Percentiles rank a stretch among this genome's conserved stretches.
phyloP scores from a whole-genome alignment of 2,113 vertebrate species.

The Tamias sibiricus region DNA sequence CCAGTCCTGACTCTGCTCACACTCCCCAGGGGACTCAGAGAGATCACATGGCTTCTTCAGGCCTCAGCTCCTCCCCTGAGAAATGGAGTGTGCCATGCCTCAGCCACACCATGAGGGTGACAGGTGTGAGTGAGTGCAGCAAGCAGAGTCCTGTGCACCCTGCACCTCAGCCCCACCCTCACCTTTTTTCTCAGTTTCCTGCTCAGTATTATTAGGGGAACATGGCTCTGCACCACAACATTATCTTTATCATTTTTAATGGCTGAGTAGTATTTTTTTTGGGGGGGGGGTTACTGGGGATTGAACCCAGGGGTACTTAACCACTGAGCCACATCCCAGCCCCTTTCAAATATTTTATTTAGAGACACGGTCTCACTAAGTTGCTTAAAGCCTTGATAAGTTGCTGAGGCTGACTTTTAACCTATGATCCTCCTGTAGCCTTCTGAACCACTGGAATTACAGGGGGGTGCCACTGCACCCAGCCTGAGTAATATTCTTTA shows the following conservation, averaged over 20 bases:
- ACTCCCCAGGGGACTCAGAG: too few species aligned
- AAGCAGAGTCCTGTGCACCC: not conserved
- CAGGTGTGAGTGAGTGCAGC: rapidly evolving
- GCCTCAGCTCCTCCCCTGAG: not conserved
- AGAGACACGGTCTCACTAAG: too few species aligned
- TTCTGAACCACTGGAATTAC: too few species aligned
- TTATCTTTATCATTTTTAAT: not conserved
- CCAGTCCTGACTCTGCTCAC: not conserved
- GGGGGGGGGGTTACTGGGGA: too few species aligned
- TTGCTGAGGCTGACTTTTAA: too few species aligned
- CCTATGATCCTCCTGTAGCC: too few species aligned
- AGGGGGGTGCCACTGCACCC: too few species aligned
- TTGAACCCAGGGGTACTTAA: too few species aligned
- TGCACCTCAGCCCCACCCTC: not conserved
- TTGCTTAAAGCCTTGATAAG: too few species aligned
- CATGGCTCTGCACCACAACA: rapidly evolving
- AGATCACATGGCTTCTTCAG: not conserved
- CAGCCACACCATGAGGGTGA: rapidly evolving
- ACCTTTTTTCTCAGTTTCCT: not conserved
- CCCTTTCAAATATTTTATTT: too few species aligned
- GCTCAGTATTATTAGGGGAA: not conserved
- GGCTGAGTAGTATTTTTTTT: not conserved
- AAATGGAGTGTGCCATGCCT: not conserved
- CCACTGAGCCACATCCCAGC: too few species aligned
- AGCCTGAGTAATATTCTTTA: not conserved